phyloP scores from a whole-genome alignment of 1,140 invertebrate species.

The Camponotus pennsylvanicus region DNA sequence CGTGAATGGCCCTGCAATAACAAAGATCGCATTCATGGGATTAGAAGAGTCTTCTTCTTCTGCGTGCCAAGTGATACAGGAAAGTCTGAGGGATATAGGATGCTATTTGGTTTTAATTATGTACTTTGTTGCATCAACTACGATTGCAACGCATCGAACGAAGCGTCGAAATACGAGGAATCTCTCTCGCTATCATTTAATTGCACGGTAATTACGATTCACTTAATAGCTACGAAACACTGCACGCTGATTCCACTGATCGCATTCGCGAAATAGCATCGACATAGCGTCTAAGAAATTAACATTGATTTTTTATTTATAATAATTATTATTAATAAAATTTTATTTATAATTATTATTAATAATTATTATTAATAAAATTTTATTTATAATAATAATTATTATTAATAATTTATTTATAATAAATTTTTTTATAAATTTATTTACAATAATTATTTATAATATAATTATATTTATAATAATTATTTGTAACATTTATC shows the following conservation, averaged over 20 bases:
- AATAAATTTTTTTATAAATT: too few relatives aligned
- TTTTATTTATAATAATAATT: too few relatives aligned
- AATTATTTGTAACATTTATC: too few relatives aligned
- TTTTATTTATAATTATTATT: too few relatives aligned
- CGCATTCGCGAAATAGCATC: not conserved
- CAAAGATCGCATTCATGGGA: constrained; percentile 38
- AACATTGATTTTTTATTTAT: too few relatives aligned
- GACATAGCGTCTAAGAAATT: not conserved
- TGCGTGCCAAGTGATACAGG: constrained; percentile 14
- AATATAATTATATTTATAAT: too few relatives aligned
- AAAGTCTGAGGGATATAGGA: constrained; percentile 5
- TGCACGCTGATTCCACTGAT: constrained; percentile 18
- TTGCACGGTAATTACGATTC: constrained; percentile 32
- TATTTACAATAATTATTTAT: too few relatives aligned
- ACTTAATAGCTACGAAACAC: constrained; percentile 35
- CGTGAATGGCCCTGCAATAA: constrained; percentile 34
- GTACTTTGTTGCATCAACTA: constrained; percentile 31
- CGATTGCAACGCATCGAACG: not conserved
- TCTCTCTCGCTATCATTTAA: constrained; percentile 5
- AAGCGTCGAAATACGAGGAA: constrained; percentile 1
- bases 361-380: too few relatives aligned
- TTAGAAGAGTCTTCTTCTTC: constrained; percentile 32
- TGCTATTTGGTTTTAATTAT: constrained; percentile 44
- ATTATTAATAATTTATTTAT: too few relatives aligned
- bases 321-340: too few relatives aligned